Evolutionary conservation across 2,888 invertebrate genomes (phyloP), one percentile per base, ranked within the genome.

Genomic region (Melieria crassipennis): DNA sequence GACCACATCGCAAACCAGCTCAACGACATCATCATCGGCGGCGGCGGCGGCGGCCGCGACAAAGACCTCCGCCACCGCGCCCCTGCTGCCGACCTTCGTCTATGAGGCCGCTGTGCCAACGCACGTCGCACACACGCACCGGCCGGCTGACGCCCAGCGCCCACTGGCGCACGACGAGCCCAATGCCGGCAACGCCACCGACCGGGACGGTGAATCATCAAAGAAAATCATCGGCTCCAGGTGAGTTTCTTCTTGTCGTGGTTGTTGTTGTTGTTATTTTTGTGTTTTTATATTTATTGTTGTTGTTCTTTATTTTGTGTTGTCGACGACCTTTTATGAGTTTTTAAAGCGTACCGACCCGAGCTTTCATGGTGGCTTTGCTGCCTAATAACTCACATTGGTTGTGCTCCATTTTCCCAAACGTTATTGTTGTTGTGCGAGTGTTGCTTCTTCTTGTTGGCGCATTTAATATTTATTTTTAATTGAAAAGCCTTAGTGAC

Each of bases 191-290:
- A 58, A 67, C 58, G 50, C 50, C 30, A 57, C 11, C 60, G 48
- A 67, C 67, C 50, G 42, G 47, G 88, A 88, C 81, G 85, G 84
- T 9, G 88, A 89, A 75, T 83, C 86, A 72, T 88, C 90, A 64
- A 88, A 90, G 82, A 89, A 89, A 87, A 88, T 90, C 76, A 87
- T 90, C 76, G 90, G 90, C 79, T 90, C 90, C 75, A 91, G 90
- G 90, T 90, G 86, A 87, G 82, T 79, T 46, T 42, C 1, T 16
- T 60, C 48, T 47, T 47, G 9, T 50, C 4, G 30, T n/a, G 60
- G 61, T 13, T 45, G 30, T n/a, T 67, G 61, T 13, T 45, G 43
- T 9, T 11, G 4, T 7, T 9, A 11, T 45, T 50, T 45, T 43
- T 46, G 30, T 3, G 30, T 30, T 30, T 30, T 30, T 30, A 30